Conservation (phyloP, 2,888 invertebrate genomes). For the Bembecia ichneumoniformis region DNA sequence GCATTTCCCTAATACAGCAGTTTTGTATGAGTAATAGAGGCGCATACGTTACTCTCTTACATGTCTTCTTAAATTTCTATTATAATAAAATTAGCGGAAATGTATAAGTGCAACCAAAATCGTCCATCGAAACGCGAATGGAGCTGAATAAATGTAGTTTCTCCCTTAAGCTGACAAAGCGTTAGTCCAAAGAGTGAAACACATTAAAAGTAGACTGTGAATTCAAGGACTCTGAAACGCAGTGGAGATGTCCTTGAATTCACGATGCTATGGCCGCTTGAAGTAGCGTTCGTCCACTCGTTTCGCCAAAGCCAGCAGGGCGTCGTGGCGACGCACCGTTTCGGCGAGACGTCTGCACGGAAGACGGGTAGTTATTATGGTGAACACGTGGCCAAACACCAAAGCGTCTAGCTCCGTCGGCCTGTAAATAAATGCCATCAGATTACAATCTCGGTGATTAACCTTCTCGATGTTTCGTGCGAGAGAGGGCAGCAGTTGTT, state of each 20-base stretch:
- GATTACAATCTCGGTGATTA: no score
- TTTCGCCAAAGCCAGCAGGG: slow-evolving; percentile 85
- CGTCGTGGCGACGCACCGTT: slow-evolving; percentile 81
- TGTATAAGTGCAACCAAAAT: no score
- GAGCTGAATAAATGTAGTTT: no score
- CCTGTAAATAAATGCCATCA: slow-evolving; percentile 56
- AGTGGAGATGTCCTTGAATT: slow-evolving; percentile 61
- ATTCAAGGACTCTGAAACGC: slow-evolving; percentile 53
- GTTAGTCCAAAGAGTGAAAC: background rate
- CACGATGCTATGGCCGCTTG: slow-evolving; percentile 62
- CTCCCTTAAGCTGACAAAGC: background rate
- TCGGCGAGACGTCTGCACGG: slow-evolving; percentile 87
- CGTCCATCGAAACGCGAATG: no score
- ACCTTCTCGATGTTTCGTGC: no score
- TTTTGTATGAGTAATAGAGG: no score
- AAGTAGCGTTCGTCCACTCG: slow-evolving; percentile 89
- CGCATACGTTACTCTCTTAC: no score
- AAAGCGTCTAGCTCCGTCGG: slow-evolving; percentile 97
- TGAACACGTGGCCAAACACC: slow-evolving; percentile 97
- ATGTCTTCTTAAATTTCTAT: no score
- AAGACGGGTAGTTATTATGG: slow-evolving; percentile 90
- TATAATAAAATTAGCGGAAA: no score
- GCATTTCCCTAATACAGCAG: no score
- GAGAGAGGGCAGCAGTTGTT: no score
- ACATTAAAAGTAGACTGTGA: background rate